Evolutionary conservation across 1,140 invertebrate species (phyloP).

Genomic region (Drosophila tropicalis): DNA sequence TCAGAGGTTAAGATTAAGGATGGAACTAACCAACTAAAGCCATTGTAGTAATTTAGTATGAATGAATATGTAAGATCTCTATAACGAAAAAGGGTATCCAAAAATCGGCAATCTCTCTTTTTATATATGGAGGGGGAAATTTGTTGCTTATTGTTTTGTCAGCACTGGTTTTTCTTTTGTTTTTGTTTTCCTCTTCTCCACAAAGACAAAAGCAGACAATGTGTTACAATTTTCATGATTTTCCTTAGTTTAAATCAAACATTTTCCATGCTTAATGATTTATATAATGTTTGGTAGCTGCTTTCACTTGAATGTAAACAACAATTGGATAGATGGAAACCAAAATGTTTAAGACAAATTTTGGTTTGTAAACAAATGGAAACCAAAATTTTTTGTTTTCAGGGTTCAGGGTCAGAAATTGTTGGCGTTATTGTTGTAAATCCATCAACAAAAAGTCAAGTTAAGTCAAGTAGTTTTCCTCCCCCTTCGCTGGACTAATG

Average conservation of each 20-base stretch:
- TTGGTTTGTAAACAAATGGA: slow-evolving; percentile 33
- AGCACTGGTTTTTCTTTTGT: slow-evolving; percentile 31
- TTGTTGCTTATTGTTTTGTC: slow-evolving; percentile 54
- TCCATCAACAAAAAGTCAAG: slow-evolving; percentile 54
- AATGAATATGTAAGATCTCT: too few relatives aligned
- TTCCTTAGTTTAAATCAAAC: slow-evolving; percentile 54
- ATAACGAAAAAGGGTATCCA: not conserved
- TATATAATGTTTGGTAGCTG: slow-evolving; percentile 27
- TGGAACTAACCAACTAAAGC: too few relatives aligned
- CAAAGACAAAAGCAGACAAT: slow-evolving; percentile 66
- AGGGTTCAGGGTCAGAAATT: slow-evolving; percentile 67
- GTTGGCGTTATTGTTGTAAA: slow-evolving; percentile 64
- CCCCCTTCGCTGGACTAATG: slow-evolving; percentile 54
- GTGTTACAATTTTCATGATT: slow-evolving; percentile 44
- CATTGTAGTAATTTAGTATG: too few relatives aligned
- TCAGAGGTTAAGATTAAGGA: too few relatives aligned
- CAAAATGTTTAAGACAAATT: slow-evolving; percentile 63
- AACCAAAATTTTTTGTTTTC: slow-evolving; percentile 25
- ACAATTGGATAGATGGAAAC: slow-evolving; percentile 63
- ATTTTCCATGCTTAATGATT: slow-evolving; percentile 52
- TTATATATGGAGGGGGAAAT: not conserved
- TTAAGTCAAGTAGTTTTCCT: slow-evolving; percentile 35
- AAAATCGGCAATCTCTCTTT: not conserved
- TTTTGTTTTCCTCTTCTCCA: slow-evolving; percentile 11
- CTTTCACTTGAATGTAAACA: slow-evolving; percentile 74